Evolutionary conservation across 2,113 vertebrate species (phyloP), one percentile per base, ranked within the genome.

Genomic region (Cyprinodon tularosa): DNA sequence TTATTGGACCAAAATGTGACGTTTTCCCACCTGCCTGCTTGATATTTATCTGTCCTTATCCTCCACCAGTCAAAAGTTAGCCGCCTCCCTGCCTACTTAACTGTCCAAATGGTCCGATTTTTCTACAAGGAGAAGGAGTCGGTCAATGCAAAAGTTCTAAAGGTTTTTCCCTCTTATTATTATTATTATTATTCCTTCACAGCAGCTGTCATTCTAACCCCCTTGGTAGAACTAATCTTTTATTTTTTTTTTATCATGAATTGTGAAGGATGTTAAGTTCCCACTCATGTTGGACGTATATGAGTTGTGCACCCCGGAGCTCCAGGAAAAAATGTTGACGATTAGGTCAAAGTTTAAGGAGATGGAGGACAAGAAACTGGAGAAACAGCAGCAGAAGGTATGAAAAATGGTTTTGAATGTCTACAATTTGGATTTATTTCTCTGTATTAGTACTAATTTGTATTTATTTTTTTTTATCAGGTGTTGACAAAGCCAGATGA

Each of bases 121-220:
- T 99, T 97, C 95, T 99, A 99, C 94, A 99, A 99, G 93, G 98
- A 99, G 87, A 99, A 99, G 88, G 98, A 98, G 91, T 99, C 98
- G 44, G 98, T 99, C 86, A 99, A 99, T 89, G 98, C 98, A 90
- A 99, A 99, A 98, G 97, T 99, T 90, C 96, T 99, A 45, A 99
- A 99, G 97, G 98, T 97, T 78, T 76, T 84, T 82, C 3, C 1
- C 38, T 38, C 3, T 47, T 42, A 17, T 4, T 15, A 2, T 47
- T 42, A 17, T 4, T 15, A 2, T 20, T 29, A 1, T n/a, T n/a
- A 4, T 12, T 38, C 20, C 20, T 77, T 62, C 61, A 2, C 13
- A 9, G 42, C n/a, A 9, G 9, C 0, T 3, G 3, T 60, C 60
- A 29, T 0, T 22, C 0, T 50, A 3, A n/a, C 1, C 17, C 1